These are phyloP conservation scores for Drosophila nasuta DNA, from an alignment of 1,140 invertebrate species.

Conservation along the genomic window DNA sequence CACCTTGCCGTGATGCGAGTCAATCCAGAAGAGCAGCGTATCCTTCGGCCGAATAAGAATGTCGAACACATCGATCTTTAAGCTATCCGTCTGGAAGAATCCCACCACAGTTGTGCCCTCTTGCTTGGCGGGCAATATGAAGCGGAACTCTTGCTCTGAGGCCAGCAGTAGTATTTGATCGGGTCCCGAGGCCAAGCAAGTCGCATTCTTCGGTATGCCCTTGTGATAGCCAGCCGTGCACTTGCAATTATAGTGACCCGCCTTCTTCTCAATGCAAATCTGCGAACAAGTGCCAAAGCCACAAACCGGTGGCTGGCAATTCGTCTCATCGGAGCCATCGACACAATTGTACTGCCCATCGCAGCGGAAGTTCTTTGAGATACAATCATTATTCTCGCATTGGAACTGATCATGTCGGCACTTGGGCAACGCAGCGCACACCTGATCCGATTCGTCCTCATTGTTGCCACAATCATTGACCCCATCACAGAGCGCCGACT, in stretches of 20 bases:
- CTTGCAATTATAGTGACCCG: conserved; percentile 87
- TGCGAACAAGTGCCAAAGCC: conserved; percentile 91
- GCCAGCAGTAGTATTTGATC: conserved; percentile 88
- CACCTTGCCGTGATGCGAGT: conserved; percentile 85
- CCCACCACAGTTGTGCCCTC: conserved; percentile 85
- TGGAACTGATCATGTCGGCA: conserved; percentile 90
- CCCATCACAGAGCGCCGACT: conserved; percentile 89
- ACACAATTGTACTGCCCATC: conserved; percentile 88
- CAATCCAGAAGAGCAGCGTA: conserved; percentile 86
- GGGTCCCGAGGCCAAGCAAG: conserved; percentile 86
- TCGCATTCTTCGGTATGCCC: conserved; percentile 84
- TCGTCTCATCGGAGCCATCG: conserved; percentile 88
- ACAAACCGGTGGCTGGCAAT: conserved; percentile 90
- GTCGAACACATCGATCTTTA: conserved; percentile 87
- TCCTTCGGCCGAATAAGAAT: conserved; percentile 85
- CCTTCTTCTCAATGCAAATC: conserved; percentile 89
- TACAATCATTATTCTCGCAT: conserved; percentile 91
- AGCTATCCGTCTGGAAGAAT: conserved; percentile 77
- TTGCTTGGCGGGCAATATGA: conserved; percentile 88
- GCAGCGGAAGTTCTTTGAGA: conserved; percentile 91
- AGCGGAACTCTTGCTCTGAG: conserved; percentile 88
- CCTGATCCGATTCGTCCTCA: conserved; percentile 87
- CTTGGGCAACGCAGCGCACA: conserved; percentile 88
- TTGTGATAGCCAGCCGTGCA: conserved; percentile 89
- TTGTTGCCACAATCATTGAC: conserved; percentile 89